Base-by-base conservation (phyloP, 2,888 invertebrate genomes). In the Leptinotarsa tumamoca region DNA sequence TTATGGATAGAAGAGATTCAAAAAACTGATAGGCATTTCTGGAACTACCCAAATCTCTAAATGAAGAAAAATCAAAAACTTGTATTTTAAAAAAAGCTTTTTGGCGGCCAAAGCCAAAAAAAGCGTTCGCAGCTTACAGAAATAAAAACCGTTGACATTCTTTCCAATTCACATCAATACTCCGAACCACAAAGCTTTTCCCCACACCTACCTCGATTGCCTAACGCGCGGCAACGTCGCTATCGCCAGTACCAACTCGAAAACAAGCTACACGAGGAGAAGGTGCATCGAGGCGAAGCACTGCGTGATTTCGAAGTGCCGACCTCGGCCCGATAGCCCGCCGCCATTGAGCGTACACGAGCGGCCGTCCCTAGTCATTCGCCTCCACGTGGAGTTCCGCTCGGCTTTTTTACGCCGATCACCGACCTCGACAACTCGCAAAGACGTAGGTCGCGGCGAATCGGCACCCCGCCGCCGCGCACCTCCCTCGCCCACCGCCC, bases 391-490 rank as follows among this genome's bases (percentile, higher is more conserved):
- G 90, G 87, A 84, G 83, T 81, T 84, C 83, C 85, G 84, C 81
- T 81, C 82, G 82, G 85, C 83, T 86, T 88, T 87, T 88, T 90
- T 89, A 88, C 88, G 89, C 89, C 90, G 91, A 90, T 90, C 91
- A 90, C 90, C 91, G 91, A 91, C 91, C 91, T 91, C 91, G 90
- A 89, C 91, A 91, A 91, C 90, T 88, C 89, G 80, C 85, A 89
- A 89, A 90, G 90, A 89, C 90, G 91, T 91, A 90, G 90, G 90
- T 88, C 88, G 87, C 83, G 85, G 85, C 89, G 89, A 43, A 43
- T 89, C 89, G 81, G 89, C 89, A 87, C 85, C 87, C 80, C 84
- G 81, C 82, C 85, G 87, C 80, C 84, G 81, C 82, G 72, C 82
- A 76, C 80, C 72, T 63, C 75, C 82, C 73, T 76, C 50, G n/a